Conservation (phyloP, 2,888 invertebrate species). For the Enchytraeus crypticus region DNA sequence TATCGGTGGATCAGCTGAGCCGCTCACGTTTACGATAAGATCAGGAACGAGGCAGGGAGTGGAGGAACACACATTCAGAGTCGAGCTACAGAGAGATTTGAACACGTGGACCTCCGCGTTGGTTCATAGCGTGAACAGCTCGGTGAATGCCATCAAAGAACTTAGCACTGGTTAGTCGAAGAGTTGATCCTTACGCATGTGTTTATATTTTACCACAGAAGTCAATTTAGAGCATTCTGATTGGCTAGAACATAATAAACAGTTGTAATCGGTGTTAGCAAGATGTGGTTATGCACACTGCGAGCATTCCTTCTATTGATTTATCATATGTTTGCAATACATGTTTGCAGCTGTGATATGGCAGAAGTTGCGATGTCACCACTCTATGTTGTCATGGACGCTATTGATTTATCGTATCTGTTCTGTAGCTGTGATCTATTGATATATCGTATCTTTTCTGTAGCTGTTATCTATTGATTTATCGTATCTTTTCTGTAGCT, state of each 20-base stretch:
- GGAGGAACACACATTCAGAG: constrained; percentile 73
- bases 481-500: neutral
- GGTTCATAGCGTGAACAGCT: constrained; percentile 88
- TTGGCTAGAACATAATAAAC: no score
- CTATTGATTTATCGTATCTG: no score
- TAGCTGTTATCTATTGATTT: neutral
- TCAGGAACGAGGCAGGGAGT: constrained; percentile 82
- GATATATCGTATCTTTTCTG: no score
- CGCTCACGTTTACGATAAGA: constrained; percentile 54
- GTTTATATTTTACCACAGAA: no score
- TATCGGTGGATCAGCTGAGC: constrained; percentile 37
- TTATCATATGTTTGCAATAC: neutral
- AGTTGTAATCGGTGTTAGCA: no score
- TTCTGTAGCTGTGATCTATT: no score
- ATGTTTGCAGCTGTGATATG: constrained; percentile 53
- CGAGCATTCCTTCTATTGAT: neutral
- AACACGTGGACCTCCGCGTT: constrained; percentile 85
- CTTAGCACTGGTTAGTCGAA: constrained; percentile 72
- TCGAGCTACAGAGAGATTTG: constrained; percentile 88
- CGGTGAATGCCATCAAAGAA: constrained; percentile 77
- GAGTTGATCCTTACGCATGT: no score
- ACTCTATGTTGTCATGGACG: no score
- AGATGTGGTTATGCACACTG: no score
- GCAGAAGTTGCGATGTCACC: constrained; percentile 64
- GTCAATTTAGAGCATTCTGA: no score